phyloP scores from a whole-genome alignment of 2,113 vertebrate species.

The Dendropsophus ebraccatus region DNA sequence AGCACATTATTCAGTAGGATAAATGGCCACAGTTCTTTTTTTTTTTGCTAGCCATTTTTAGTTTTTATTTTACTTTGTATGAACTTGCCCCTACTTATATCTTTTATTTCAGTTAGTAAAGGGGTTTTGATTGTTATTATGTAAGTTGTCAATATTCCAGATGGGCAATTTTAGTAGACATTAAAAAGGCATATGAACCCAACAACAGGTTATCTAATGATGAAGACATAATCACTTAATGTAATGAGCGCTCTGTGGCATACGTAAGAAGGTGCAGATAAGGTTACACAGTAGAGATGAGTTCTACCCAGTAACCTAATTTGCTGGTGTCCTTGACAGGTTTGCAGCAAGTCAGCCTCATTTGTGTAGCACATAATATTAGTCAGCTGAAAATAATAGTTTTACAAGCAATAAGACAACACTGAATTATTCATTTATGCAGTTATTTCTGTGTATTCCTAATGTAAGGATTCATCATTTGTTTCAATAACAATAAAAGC shows the following conservation, averaged over 20 bases:
- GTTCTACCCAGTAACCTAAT: conserved; percentile 49
- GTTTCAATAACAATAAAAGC: background rate
- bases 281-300: conserved; percentile 47
- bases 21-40: no score
- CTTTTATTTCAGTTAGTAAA: background rate
- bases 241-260: conserved; percentile 25
- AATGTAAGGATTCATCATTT: conserved; percentile 1
- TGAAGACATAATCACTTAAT: conserved; percentile 39
- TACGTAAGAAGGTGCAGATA: conserved; percentile 46
- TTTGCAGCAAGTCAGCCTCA: background rate
- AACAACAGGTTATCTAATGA: conserved; percentile 33
- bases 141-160: background rate
- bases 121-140: background rate
- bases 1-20: no score
- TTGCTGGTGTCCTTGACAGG: conserved; percentile 39
- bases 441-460: background rate
- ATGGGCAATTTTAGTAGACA: conserved; percentile 29
- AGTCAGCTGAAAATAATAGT: conserved; percentile 37
- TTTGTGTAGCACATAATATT: conserved; percentile 29
- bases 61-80: no score
- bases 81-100: no score
- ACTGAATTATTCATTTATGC: conserved; percentile 26
- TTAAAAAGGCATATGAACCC: conserved; percentile 41
- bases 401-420: background rate
- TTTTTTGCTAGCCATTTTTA: no score